phyloP scores from a whole-genome alignment of 2,113 vertebrate genomes.

The Toxotes chatareus region DNA sequence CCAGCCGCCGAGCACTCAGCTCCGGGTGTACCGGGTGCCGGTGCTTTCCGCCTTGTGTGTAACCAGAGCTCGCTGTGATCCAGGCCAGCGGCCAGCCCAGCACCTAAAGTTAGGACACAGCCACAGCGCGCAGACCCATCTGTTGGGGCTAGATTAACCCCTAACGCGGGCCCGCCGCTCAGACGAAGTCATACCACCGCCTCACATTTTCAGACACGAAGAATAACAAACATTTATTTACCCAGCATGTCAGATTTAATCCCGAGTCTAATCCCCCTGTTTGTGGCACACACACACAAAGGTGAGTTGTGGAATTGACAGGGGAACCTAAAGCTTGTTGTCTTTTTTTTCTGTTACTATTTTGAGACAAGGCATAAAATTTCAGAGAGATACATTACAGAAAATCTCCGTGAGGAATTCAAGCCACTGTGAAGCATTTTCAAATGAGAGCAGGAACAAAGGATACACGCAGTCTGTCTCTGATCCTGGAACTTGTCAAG shows the following conservation, averaged over 20 bases:
- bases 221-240: constrained; percentile 43
- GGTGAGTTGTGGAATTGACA: not conserved
- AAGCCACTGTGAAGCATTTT: constrained; percentile 28
- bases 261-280: not conserved
- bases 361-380: constrained; percentile 66
- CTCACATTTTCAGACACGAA: constrained; percentile 48
- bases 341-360: constrained; percentile 62
- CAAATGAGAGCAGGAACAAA: constrained; percentile 31
- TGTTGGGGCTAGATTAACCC: constrained; percentile 81
- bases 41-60: constrained; percentile 51
- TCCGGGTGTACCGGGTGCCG: not conserved
- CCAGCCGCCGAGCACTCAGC: not conserved
- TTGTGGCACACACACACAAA: not conserved
- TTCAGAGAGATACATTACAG: constrained; percentile 66
- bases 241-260: constrained; percentile 6
- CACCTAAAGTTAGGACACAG: constrained; percentile 75
- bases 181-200: constrained; percentile 73
- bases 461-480: not conserved
- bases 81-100: constrained; percentile 51
- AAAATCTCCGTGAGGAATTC: constrained; percentile 47
- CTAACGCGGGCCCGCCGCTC: constrained; percentile 8
- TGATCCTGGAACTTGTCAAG: not conserved
- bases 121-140: constrained; percentile 71
- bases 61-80: constrained; percentile 70
- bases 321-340: constrained; percentile 16